Evolutionary conservation across 2,888 invertebrate genomes (phyloP).

Genomic region (Trichogramma evanescens): DNA sequence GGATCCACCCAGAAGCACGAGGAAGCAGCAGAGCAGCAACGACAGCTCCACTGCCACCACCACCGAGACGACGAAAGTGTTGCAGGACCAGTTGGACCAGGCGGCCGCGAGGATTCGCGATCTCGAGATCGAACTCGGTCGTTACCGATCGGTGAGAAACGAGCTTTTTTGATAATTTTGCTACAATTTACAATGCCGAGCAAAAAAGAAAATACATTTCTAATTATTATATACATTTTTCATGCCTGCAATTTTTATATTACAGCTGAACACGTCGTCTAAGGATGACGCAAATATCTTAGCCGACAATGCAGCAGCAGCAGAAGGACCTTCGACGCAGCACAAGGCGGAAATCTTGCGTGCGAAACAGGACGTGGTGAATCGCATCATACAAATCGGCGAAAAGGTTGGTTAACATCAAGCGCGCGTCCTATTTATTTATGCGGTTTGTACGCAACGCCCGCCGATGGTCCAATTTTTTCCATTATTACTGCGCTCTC

Average conservation of each 20-base stretch:
- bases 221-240: not conserved
- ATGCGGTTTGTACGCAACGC: no score
- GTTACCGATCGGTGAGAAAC: constrained; percentile 30
- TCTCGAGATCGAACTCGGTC: constrained; percentile 38
- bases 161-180: not conserved
- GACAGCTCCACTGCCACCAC: constrained; percentile 22
- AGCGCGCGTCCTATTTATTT: no score
- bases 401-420: constrained; percentile 37
- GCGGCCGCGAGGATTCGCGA: constrained; percentile 43
- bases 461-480: no score
- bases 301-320: constrained; percentile 9
- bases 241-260: constrained; percentile 6
- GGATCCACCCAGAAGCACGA: constrained; percentile 31
- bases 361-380: constrained; percentile 45
- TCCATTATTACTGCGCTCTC: no score
- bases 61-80: constrained; percentile 19
- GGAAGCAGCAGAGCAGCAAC: not conserved
- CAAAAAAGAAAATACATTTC: not conserved
- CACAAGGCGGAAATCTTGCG: constrained; percentile 39
- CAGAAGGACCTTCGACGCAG: constrained; percentile 35
- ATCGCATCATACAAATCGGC: constrained; percentile 44
- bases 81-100: constrained; percentile 40
- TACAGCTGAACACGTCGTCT: constrained; percentile 24
- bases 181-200: not conserved
- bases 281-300: constrained; percentile 26